Percentiles rank a stretch among this genome's conserved stretches.
Conservation (phyloP, 2,797 vertebrate genomes). For the Myotis daubentonii region DNA sequence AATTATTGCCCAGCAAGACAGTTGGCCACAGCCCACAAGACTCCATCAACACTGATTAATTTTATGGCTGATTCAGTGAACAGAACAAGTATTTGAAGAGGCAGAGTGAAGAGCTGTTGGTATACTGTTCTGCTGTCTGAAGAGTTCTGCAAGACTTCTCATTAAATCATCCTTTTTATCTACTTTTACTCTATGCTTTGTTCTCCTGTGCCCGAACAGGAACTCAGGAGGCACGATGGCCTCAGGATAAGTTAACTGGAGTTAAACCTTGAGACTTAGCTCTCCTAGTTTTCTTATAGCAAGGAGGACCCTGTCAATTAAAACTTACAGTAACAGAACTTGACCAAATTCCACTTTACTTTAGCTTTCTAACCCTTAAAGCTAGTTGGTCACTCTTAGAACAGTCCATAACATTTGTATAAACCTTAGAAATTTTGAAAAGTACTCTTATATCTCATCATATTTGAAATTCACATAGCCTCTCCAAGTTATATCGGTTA, state of each 20-base stretch:
- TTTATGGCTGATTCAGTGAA: slow-evolving; percentile 48
- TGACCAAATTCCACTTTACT: slow-evolving; percentile 7
- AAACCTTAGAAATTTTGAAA: slow-evolving; percentile 16
- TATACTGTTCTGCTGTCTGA: slow-evolving; percentile 28
- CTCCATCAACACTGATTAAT: slow-evolving; percentile 49
- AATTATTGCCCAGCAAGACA: slow-evolving; percentile 68
- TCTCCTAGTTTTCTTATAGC: background rate
- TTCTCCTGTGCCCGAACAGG: slow-evolving; percentile 6
- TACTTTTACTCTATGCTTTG: slow-evolving; percentile 36
- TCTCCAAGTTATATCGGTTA: background rate
- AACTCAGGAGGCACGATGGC: background rate
- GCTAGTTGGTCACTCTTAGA: slow-evolving; percentile 14
- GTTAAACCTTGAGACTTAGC: background rate
- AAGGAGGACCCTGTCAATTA: background rate
- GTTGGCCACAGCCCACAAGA: slow-evolving; percentile 52
- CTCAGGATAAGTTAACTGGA: background rate
- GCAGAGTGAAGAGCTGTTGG: slow-evolving; percentile 26
- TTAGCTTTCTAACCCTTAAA: background rate
- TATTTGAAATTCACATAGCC: background rate
- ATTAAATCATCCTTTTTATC: slow-evolving; percentile 32
- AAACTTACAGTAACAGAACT: slow-evolving; percentile 16
- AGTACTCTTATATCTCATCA: background rate
- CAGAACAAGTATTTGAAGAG: slow-evolving; percentile 52
- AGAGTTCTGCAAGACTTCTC: slow-evolving; percentile 46
- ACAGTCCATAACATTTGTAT: background rate